These are phyloP conservation scores for Cromileptes altivelis DNA, from an alignment of 2,113 vertebrate genomes.

Conservation along the genomic window DNA sequence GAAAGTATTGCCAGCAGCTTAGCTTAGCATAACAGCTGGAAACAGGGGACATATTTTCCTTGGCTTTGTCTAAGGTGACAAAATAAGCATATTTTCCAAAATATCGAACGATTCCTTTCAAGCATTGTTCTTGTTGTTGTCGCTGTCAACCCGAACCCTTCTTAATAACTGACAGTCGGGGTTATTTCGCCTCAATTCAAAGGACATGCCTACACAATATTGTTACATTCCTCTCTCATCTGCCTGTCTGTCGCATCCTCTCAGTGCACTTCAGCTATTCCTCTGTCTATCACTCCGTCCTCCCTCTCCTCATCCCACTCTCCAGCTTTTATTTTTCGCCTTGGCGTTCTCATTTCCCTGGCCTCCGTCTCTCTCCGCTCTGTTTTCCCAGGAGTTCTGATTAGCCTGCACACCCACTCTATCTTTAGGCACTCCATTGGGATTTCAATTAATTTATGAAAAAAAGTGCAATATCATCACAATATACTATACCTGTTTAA, in stretches of 20 bases:
- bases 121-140: slow-evolving; percentile 19
- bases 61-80: background rate
- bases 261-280: slow-evolving; percentile 35
- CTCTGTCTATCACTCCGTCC: slow-evolving; percentile 35
- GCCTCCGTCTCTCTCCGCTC: slow-evolving; percentile 60
- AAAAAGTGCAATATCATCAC: slow-evolving; percentile 81
- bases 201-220: slow-evolving; percentile 5
- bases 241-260: slow-evolving; percentile 33
- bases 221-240: slow-evolving; percentile 21
- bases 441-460: slow-evolving; percentile 80
- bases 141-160: slow-evolving; percentile 22
- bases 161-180: slow-evolving; percentile 5
- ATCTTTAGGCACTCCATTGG: slow-evolving; percentile 78
- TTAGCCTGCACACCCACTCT: slow-evolving; percentile 79
- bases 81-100: background rate
- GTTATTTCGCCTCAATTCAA: slow-evolving; percentile 18
- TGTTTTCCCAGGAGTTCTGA: slow-evolving; percentile 81
- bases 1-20: background rate
- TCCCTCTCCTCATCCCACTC: slow-evolving; percentile 31
- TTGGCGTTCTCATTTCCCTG: slow-evolving; percentile 58
- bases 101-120: slow-evolving; percentile 14
- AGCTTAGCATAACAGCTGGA: background rate
- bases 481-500: slow-evolving; percentile 79
- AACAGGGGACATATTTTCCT: background rate
- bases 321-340: slow-evolving; percentile 34